phyloP scores from a whole-genome alignment of 2,797 vertebrate species.

The Macrochelys suwanniensis region DNA sequence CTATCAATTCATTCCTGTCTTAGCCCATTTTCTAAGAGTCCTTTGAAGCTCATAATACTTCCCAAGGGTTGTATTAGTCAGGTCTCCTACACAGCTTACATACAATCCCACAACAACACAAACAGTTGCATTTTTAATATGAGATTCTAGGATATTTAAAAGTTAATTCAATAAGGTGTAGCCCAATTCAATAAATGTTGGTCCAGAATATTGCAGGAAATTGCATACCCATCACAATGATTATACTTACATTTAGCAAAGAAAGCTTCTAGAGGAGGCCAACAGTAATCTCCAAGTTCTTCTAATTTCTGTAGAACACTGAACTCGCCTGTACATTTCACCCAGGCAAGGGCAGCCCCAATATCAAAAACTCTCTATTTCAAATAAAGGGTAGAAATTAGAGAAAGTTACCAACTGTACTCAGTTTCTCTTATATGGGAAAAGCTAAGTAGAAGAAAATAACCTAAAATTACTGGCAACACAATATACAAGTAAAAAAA shows the following conservation, averaged over 20 bases:
- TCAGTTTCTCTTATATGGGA: neutral
- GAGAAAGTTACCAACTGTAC: neutral
- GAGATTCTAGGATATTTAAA: neutral
- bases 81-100: neutral
- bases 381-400: neutral
- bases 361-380: slow-evolving; percentile 74
- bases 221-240: neutral
- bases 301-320: slow-evolving; percentile 70
- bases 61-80: neutral
- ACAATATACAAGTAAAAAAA: neutral
- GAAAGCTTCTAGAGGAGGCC: slow-evolving; percentile 78
- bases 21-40: neutral
- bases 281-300: slow-evolving; percentile 50
- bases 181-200: neutral
- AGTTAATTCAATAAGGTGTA: neutral
- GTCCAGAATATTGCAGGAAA: neutral
- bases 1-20: neutral
- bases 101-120: neutral
- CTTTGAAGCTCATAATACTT: neutral
- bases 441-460: neutral
- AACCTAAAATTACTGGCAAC: neutral
- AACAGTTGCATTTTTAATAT: neutral
- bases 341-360: slow-evolving; percentile 81
- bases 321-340: slow-evolving; percentile 79
- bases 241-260: slow-evolving; percentile 89